phyloP scores from a whole-genome alignment of 2,113 vertebrate genomes.

The Balaeniceps rex region DNA sequence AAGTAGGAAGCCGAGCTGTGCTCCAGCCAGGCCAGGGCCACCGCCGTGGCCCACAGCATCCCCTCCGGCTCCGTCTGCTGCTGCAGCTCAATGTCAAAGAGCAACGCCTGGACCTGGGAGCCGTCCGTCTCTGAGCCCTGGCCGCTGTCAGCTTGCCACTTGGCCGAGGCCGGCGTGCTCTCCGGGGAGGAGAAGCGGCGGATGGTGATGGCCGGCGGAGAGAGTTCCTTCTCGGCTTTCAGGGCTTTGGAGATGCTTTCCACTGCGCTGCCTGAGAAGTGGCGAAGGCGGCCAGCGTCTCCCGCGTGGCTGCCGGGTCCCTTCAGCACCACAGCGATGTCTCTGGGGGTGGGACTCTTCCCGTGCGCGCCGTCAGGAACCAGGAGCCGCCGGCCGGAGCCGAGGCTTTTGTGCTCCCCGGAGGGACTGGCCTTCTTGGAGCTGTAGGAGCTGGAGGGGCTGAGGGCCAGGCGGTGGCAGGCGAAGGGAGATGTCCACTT shows the following conservation, averaged over 20 bases:
- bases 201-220: conserved; percentile 12
- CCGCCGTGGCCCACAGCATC: conserved; percentile 91
- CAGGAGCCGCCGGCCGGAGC: not conserved
- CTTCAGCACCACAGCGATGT: fast-evolving
- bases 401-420: not conserved
- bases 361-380: fast-evolving
- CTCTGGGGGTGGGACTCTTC: not conserved
- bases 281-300: not conserved
- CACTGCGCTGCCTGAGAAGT: not conserved
- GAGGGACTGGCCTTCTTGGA: not conserved
- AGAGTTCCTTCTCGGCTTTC: conserved; percentile 2
- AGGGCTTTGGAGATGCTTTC: conserved; percentile 39
- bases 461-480: conserved; percentile 83
- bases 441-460: conserved; percentile 67
- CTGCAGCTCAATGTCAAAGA: not conserved
- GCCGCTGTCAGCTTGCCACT: not conserved
- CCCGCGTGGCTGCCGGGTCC: not conserved
- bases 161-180: not conserved
- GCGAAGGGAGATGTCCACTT: conserved; percentile 92
- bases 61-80: conserved; percentile 73
- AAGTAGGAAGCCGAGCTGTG: conserved; percentile 91
- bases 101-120: not conserved
- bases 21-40: conserved; percentile 94
- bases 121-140: not conserved
- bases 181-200: conserved; percentile 50